These are phyloP conservation scores for Leptothorax acervorum DNA, from an alignment of 2,888 invertebrate genomes.

Conservation along the genomic window DNA sequence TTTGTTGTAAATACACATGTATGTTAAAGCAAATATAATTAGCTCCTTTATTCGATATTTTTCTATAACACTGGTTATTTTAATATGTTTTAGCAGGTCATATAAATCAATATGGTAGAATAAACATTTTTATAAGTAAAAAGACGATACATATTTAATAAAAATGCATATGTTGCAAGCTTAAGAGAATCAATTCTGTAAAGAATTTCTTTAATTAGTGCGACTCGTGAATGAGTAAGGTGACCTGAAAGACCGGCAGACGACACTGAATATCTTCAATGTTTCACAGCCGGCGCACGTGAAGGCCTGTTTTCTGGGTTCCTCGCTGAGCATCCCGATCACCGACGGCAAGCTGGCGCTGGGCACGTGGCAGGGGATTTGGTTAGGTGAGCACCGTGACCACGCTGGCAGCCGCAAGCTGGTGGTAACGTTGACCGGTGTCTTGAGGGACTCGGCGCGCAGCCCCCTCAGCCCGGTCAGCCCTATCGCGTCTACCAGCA, in stretches of 20 bases:
- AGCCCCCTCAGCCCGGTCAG: constrained; percentile 95
- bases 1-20: neutral
- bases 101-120: neutral
- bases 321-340: constrained; percentile 97
- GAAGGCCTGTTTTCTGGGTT: constrained; percentile 98
- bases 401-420: constrained; percentile 97
- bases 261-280: constrained; percentile 6
- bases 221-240: neutral
- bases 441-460: constrained; percentile 94
- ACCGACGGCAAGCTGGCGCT: constrained; percentile 97
- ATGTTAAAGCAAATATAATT: neutral
- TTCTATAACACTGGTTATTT: neutral
- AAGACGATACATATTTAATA: constrained; percentile 27
- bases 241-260: constrained; percentile 9
- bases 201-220: neutral
- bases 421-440: constrained; percentile 96
- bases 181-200: neutral
- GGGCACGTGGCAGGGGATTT: constrained; percentile 99
- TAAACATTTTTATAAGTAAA: neutral
- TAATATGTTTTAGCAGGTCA: neutral
- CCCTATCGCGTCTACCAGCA: constrained; percentile 95
- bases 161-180: constrained; percentile 50
- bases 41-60: neutral
- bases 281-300: constrained; percentile 96
- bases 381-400: constrained; percentile 99